Conservation (phyloP, 2,888 invertebrate genomes). For the Tenthredo mesomela region DNA sequence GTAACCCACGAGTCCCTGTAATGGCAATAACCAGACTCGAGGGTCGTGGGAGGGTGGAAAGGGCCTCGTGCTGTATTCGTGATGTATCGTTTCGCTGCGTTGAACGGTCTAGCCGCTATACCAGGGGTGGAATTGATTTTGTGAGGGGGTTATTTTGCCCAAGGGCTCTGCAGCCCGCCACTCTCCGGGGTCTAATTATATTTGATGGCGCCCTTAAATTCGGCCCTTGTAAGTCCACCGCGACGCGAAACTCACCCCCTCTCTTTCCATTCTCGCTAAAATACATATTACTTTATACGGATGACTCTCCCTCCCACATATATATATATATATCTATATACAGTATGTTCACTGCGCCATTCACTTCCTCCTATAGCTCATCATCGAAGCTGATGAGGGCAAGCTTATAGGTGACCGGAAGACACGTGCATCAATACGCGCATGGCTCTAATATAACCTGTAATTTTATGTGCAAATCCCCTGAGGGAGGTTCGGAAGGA, state of each 20-base stretch:
- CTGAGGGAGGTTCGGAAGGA: conserved; percentile 13
- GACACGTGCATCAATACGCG: conserved; percentile 35
- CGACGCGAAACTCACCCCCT: not conserved
- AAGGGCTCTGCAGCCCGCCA: conserved; percentile 25
- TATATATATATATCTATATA: not conserved
- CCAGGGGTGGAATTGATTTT: conserved; percentile 49
- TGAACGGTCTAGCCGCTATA: conserved; percentile 48
- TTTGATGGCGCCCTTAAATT: conserved; percentile 50
- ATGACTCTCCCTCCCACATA: not conserved
- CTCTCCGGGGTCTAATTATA: conserved; percentile 49
- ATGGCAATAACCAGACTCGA: conserved; percentile 62
- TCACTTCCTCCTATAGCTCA: not conserved
- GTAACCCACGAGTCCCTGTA: conserved; percentile 63
- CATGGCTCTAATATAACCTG: conserved; percentile 36
- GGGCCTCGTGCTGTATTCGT: conserved; percentile 37
- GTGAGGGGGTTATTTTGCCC: conserved; percentile 47
- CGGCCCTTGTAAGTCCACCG: conserved; percentile 35
- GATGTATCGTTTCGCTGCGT: conserved; percentile 51
- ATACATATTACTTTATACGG: conserved; percentile 40
- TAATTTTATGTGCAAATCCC: conserved; percentile 41
- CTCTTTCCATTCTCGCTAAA: not conserved
- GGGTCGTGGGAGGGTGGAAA: conserved; percentile 35
- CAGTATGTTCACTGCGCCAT: not conserved
- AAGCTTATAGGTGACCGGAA: conserved; percentile 23
- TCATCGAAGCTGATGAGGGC: not conserved